Percentiles rank a stretch among this genome's conserved stretches.
phyloP scores from a whole-genome alignment of 2,888 invertebrate genomes.

The Epinotia ramella region DNA sequence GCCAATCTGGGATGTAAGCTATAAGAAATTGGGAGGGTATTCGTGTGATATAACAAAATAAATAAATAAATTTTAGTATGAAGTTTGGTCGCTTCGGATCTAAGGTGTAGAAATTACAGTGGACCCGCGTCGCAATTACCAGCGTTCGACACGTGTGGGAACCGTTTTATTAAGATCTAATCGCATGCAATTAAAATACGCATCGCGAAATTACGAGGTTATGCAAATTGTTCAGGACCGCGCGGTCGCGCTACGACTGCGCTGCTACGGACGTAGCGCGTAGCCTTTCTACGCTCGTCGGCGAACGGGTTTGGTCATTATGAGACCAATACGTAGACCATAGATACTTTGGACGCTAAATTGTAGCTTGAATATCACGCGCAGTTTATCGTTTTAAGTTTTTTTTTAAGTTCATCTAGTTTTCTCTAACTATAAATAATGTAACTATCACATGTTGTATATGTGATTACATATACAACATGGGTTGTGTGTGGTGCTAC shows the following conservation, averaged over 20 bases:
- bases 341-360: neutral
- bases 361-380: neutral
- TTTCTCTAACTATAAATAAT: too few relatives aligned
- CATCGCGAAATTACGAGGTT: slow-evolving; percentile 73
- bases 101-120: slow-evolving; percentile 46
- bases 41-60: neutral
- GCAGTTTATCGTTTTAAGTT: neutral
- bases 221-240: slow-evolving; percentile 70
- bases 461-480: too few relatives aligned
- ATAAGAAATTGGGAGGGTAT: neutral
- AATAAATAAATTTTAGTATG: neutral
- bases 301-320: slow-evolving; percentile 3
- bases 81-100: neutral
- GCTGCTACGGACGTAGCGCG: slow-evolving; percentile 47
- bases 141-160: slow-evolving; percentile 72
- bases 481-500: too few relatives aligned
- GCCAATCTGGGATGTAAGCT: neutral
- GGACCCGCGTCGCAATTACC: slow-evolving; percentile 77
- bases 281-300: slow-evolving; percentile 24
- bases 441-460: too few relatives aligned
- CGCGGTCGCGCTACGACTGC: slow-evolving; percentile 49
- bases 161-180: slow-evolving; percentile 84
- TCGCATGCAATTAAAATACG: slow-evolving; percentile 80
- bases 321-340: neutral
- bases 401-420: too few relatives aligned